Base-by-base conservation (phyloP, 2,797 vertebrate species). In the Chaetophractus vellerosus region DNA sequence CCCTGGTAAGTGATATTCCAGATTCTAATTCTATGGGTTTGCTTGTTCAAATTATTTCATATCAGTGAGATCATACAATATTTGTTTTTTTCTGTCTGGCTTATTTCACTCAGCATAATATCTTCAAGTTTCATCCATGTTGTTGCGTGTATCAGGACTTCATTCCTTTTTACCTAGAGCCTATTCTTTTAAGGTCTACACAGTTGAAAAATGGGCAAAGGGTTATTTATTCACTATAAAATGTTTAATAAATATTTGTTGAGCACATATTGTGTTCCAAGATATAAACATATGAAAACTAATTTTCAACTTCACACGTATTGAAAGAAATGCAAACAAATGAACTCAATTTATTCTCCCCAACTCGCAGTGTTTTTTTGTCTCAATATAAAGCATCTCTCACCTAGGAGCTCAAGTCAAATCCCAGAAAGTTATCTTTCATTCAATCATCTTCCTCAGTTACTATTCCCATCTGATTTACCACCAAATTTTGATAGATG, bases 131-230 rank as follows among this genome's bases (percentile, higher is more conserved):
- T 45, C 10, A 45, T 45, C 45, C 45, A 45, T 45, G 45, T 45
- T 45, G 45, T 45, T 9, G 1, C 45, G 9, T 45, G 45, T 45
- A 45, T 45, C 45, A 45, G 45, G 45, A 45, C 45, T 45, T 45
- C 45, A 45, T 45, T 45, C 45, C 45, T 45, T 45, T 45, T 9
- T 45, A 45, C 45, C 61, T 23, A n/a, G 23, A 84, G 3, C 5
- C 10, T 4, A 31, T 36, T 50, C 6, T 91, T 91, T 88, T 23
- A 90, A 82, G 7, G 11, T 85, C 63, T 64, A 52, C 1, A 3
- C 11, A 91, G 85, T 28, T 76, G 33, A 94, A 88, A 95, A 82
- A 31, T 12, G 9, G 14, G 2, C 26, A 71, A 82, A 91, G 31
- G 1, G 8, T 68, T 55, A 68, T 57, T 78, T 91, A 57, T 82